A percentile compares a stretch with the other conserved stretches of the same genome.
phyloP scores from a whole-genome alignment of 2,113 vertebrate species.

The Sphyrna mokarran region DNA sequence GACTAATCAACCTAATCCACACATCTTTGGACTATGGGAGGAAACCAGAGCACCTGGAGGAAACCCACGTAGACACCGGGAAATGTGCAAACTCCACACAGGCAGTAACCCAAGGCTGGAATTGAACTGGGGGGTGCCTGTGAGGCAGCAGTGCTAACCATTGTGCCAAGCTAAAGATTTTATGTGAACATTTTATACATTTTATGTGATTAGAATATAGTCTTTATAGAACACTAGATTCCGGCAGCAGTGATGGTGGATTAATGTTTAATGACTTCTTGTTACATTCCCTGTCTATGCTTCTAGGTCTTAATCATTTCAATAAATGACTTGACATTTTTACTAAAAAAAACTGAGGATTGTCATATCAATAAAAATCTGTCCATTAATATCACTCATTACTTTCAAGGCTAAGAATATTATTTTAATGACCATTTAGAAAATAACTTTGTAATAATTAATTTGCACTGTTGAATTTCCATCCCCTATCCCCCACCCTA shows the following conservation, averaged over 20 bases:
- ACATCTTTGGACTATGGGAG: no score
- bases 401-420: not conserved
- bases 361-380: not conserved
- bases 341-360: not conserved
- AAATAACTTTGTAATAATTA: not conserved
- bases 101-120: no score
- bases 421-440: not conserved
- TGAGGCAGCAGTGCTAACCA: no score
- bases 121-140: no score
- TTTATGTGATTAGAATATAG: not conserved
- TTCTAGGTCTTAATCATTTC: not conserved
- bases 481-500: not conserved
- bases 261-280: not conserved
- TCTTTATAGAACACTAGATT: not conserved
- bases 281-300: not conserved
- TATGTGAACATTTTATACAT: not conserved
- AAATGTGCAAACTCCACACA: no score
- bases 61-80: no score
- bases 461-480: conserved; percentile 9
- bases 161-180: no score
- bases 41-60: no score
- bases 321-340: not conserved
- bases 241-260: not conserved
- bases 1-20: no score
- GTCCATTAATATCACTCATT: not conserved